phyloP scores from a whole-genome alignment of 1,140 invertebrate species.

The Hylaeus anthracinus region DNA sequence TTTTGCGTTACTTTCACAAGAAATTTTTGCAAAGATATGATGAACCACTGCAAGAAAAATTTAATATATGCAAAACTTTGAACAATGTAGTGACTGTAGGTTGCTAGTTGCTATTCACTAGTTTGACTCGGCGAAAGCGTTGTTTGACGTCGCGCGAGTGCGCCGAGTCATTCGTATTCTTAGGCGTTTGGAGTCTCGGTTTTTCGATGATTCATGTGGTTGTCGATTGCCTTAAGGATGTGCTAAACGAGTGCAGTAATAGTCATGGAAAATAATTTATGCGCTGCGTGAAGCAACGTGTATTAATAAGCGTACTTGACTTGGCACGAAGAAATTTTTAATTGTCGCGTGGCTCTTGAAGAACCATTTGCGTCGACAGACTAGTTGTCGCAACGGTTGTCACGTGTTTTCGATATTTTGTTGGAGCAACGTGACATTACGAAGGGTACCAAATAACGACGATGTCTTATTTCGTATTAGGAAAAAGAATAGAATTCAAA shows the following conservation, averaged over 20 bases:
- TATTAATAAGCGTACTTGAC: conserved; percentile 46
- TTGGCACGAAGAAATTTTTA: conserved; percentile 30
- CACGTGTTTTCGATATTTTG: background rate
- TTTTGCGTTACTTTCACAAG: too few relatives aligned
- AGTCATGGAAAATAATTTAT: conserved; percentile 38
- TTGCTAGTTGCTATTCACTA: too few relatives aligned
- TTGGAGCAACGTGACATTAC: background rate
- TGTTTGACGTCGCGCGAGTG: background rate
- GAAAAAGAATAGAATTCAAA: too few relatives aligned
- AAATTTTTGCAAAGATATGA: too few relatives aligned
- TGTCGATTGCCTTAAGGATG: conserved; percentile 37
- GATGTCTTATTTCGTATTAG: too few relatives aligned
- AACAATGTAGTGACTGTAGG: background rate
- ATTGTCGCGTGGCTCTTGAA: background rate
- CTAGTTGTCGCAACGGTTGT: background rate
- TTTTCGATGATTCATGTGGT: conserved; percentile 36
- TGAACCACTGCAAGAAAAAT: too few relatives aligned
- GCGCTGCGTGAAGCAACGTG: conserved; percentile 39
- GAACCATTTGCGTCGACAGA: conserved; percentile 16
- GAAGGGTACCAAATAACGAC: too few relatives aligned
- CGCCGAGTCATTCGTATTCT: conserved; percentile 30
- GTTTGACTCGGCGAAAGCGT: background rate
- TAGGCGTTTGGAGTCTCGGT: conserved; percentile 24
- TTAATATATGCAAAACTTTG: too few relatives aligned
- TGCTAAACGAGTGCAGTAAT: conserved; percentile 36